phyloP scores from a whole-genome alignment of 53 echinoderm and acorn worm genomes.

The Hippasteria phrygiana region DNA sequence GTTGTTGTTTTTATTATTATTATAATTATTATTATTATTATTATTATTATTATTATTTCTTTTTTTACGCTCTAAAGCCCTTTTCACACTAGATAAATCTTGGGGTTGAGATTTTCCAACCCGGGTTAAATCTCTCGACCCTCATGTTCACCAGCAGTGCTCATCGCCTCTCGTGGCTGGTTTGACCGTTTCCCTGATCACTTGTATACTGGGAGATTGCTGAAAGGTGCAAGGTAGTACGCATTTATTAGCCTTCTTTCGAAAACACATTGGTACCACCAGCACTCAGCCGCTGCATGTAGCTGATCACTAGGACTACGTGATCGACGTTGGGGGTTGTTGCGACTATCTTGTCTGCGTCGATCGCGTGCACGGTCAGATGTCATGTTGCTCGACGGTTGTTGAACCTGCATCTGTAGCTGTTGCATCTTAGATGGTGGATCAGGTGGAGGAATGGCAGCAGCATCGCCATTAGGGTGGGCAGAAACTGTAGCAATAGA shows the following conservation, averaged over 20 bases:
- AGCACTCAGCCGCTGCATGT: background rate
- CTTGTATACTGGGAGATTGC: background rate
- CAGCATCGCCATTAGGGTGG: background rate
- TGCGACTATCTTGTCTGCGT: background rate
- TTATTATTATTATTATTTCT: too few species aligned
- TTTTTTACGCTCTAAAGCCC: too few species aligned
- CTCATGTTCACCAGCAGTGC: background rate
- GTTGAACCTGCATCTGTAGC: background rate
- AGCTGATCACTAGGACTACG: background rate
- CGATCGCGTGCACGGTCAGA: background rate
- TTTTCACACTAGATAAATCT: too few species aligned
- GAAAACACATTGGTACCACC: background rate
- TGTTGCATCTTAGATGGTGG: background rate
- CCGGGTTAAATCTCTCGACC: too few species aligned
- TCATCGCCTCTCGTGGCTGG: constrained; percentile 44
- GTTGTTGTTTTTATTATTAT: too few species aligned
- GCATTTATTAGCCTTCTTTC: background rate
- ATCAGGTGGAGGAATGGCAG: background rate
- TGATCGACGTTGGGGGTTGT: background rate
- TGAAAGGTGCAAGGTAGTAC: background rate
- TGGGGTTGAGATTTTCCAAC: too few species aligned
- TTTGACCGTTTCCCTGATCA: constrained; percentile 39
- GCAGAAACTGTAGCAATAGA: background rate
- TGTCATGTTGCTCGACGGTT: background rate
- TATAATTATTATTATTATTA: too few species aligned